Base-by-base conservation (phyloP, 2,888 invertebrate genomes). In the Ptychoptera contaminata region DNA sequence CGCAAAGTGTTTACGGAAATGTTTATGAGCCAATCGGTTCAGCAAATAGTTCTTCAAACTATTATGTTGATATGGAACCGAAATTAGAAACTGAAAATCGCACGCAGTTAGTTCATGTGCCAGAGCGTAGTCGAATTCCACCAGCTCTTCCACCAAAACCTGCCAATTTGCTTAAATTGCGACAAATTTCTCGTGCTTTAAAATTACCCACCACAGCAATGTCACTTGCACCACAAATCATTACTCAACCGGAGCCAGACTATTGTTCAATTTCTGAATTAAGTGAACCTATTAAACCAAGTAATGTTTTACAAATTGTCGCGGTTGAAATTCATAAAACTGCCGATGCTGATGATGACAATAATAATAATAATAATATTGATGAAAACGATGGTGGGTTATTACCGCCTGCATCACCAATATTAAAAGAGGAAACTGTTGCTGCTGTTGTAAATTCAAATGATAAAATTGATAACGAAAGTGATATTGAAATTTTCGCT, bases 61-160 rank as follows among this genome's bases (percentile, higher is more conserved):
- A 76, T 47, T 80, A 80, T 61, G 74, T 79, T 16, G 68, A 71
- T 53, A 77, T 80, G 62, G 77, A 78, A 47, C 66, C 67, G 35
- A 72, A 71, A 46, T 60, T 57, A 42, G 68, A 61, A 49, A 53
- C 59, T 44, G 65, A 63, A 48, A 59, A 67, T 42, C 68, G 68
- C 14, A 40, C 52, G 49, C 54, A 54, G 47, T 36, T 52, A 54
- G 15, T 56, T 63, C 48, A 44, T 61, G 8, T 54, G 60, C 34
- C 62, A 59, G 48, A 60, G 56, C 46, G 76, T 77, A 62, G 75
- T 76, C 68, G 75, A 54, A 67, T 79, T 51, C 82, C 82, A 47
- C 82, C 82, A 44, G 80, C 83, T 51, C 65, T 86, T 59, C 82
- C 85, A 48, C 81, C 85, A 39, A 82, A 85, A 65, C 83, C 84